Percentiles rank a stretch among this genome's conserved stretches.
These are phyloP conservation scores for Cepaea nemoralis DNA, from an alignment of 1,140 invertebrate species.

Conservation along the genomic window DNA sequence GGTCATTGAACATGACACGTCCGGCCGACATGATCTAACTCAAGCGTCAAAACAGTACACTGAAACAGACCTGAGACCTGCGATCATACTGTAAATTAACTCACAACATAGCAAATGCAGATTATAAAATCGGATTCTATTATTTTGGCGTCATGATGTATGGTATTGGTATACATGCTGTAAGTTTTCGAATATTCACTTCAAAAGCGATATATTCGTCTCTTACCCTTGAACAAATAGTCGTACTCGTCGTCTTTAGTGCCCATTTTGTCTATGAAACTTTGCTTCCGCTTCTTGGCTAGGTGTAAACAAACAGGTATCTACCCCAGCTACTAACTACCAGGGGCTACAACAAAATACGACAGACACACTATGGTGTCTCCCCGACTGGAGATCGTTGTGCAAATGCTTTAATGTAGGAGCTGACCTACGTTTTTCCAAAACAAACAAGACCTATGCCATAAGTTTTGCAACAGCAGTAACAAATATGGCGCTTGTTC, in stretches of 20 bases:
- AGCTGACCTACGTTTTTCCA: constrained; percentile 39
- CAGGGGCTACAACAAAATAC: constrained; percentile 35
- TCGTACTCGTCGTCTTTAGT: constrained; percentile 99
- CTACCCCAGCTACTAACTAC: constrained; percentile 25
- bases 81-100: too few species aligned
- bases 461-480: constrained; percentile 16
- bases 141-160: too few species aligned
- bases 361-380: constrained; percentile 8
- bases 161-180: too few species aligned
- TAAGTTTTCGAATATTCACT: too few species aligned
- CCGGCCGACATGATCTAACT: too few species aligned
- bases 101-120: too few species aligned
- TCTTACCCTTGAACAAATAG: constrained; percentile 99
- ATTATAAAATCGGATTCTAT: too few species aligned
- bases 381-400: neutral
- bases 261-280: constrained; percentile 58
- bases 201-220: too few species aligned
- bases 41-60: too few species aligned
- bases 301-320: constrained; percentile 53
- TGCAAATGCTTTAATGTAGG: neutral
- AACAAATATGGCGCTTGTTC: constrained; percentile 50
- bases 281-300: constrained; percentile 56
- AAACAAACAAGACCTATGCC: neutral
- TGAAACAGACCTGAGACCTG: too few species aligned
- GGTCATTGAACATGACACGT: too few species aligned